A percentile compares a stretch with the other conserved stretches of the same genome.
These are phyloP conservation scores for Knipowitschia caucasica DNA, from an alignment of 2,797 vertebrate species.

Conservation along the genomic window DNA sequence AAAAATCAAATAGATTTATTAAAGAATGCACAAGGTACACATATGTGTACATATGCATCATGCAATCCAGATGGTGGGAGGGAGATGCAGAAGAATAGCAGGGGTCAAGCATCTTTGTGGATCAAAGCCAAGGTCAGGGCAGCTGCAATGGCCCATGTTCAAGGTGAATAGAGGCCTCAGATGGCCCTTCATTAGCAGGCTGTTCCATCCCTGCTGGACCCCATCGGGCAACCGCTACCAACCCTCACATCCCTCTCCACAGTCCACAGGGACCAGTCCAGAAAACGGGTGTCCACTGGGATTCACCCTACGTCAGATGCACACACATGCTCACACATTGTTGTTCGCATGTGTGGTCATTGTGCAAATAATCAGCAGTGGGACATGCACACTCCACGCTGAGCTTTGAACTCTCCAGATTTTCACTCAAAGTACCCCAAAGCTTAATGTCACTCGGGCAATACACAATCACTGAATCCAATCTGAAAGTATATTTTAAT, in stretches of 20 bases:
- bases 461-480: slow-evolving; percentile 36
- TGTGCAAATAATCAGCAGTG: slow-evolving; percentile 35
- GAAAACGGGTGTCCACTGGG: slow-evolving; percentile 56
- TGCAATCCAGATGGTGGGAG: slow-evolving; percentile 74
- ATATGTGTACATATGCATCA: slow-evolving; percentile 67
- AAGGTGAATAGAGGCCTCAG: slow-evolving; percentile 81
- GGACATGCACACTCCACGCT: slow-evolving; percentile 35
- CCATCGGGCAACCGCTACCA: slow-evolving; percentile 50
- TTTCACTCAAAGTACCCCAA: slow-evolving; percentile 37
- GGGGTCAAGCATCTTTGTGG: slow-evolving; percentile 77
- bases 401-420: slow-evolving; percentile 67
- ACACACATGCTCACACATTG: slow-evolving; percentile 50
- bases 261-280: slow-evolving; percentile 56
- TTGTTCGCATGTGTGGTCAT: no score
- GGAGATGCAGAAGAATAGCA: slow-evolving; percentile 63
- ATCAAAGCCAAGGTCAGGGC: slow-evolving; percentile 85
- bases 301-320: slow-evolving; percentile 42
- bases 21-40: slow-evolving; percentile 17
- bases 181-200: slow-evolving; percentile 80
- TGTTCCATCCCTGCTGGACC: slow-evolving; percentile 63
- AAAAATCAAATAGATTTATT: not conserved
- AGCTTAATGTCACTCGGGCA: slow-evolving; percentile 44
- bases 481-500: no score
- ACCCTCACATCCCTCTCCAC: slow-evolving; percentile 33
- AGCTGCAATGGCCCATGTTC: slow-evolving; percentile 80